Base-by-base conservation (phyloP, 2,888 invertebrate genomes). In the Timema cristinae region DNA sequence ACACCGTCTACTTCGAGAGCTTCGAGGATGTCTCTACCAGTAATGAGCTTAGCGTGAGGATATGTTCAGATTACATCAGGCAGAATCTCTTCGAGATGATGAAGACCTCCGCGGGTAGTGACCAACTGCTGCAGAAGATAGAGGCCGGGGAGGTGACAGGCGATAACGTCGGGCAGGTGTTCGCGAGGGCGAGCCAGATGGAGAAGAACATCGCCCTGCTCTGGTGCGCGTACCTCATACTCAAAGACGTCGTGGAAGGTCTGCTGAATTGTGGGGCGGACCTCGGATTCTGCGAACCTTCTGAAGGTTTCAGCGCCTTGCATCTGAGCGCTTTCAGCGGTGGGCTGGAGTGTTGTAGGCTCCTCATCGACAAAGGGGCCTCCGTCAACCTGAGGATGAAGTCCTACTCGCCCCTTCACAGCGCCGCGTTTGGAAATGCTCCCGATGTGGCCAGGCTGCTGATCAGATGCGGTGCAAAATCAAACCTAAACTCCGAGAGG, bases 351-450 rank as follows among this genome's bases (percentile, higher is more conserved):
- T 90, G 92, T 75, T 88, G 91, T 9, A 87, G 86, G 77, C 90
- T 87, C 79, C 84, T 94, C 69, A 86, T 93, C 67, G 82, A 87
- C 50, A 86, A 88, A 77, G 91, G 90, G 2, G 86, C 88, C 76
- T 90, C 90, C 78, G 87, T 91, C 9, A 90, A 91, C 82, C 85
- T 88, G 69, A 86, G 88, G 79, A 87, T 88, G 73, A 89, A 90
- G 80, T 88, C 89, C 77, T 91, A 91, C 80, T 91, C 91, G 66
- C 94, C 95, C 0, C 86, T 96, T 73, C 95, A 97, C 81, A 94
- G 93, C 80, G 93, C 95, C 13, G 94, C 95, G 51, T 94, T 94
- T 82, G 93, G 95, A 13, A 93, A 95, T 79, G 90, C 94, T 74
- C 87, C 90, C 70, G 90, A 91, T 78, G 93, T 93, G 13, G 91